phyloP scores from a whole-genome alignment of 2,113 vertebrate species.

The Coptodon bakossiorum region DNA sequence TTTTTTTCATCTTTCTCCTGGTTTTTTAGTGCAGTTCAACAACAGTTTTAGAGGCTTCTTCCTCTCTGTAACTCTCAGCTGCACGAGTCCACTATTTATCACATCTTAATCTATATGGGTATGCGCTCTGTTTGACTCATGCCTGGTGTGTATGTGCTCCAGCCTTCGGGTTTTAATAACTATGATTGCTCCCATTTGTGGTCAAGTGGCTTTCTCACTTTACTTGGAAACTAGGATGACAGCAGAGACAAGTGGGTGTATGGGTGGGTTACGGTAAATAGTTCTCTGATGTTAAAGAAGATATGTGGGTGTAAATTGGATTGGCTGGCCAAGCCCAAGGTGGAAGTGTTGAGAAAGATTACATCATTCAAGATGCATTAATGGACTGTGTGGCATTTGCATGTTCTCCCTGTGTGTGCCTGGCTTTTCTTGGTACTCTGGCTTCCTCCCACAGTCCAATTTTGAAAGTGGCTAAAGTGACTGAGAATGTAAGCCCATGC shows the following conservation, averaged over 20 bases:
- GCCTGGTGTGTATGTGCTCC: not conserved
- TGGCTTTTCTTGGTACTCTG: not conserved
- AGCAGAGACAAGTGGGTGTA: conserved; percentile 6
- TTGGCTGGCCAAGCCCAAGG: conserved; percentile 30
- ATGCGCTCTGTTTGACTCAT: not conserved
- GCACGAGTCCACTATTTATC: conserved; percentile 27
- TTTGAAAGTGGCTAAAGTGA: not conserved
- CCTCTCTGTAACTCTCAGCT: conserved; percentile 45
- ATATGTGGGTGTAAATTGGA: conserved; percentile 45
- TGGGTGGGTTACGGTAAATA: conserved; percentile 7
- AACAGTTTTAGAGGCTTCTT: conserved; percentile 59
- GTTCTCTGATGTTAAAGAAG: conserved; percentile 34
- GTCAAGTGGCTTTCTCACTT: conserved; percentile 3
- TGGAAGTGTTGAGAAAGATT: conserved; percentile 47
- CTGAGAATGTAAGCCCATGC: not conserved
- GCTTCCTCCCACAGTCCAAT: not conserved
- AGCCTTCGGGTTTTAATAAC: not conserved
- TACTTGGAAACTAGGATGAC: not conserved
- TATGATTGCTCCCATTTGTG: conserved; percentile 1
- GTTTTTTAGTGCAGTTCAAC: conserved; percentile 47
- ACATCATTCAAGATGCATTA: conserved; percentile 22
- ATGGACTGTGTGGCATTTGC: not conserved
- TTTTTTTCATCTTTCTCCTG: not conserved
- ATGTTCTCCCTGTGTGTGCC: not conserved
- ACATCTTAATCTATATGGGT: conserved; percentile 18